Evolutionary conservation across 2,113 vertebrate genomes (phyloP).

Genomic region (Albula goreensis): DNA sequence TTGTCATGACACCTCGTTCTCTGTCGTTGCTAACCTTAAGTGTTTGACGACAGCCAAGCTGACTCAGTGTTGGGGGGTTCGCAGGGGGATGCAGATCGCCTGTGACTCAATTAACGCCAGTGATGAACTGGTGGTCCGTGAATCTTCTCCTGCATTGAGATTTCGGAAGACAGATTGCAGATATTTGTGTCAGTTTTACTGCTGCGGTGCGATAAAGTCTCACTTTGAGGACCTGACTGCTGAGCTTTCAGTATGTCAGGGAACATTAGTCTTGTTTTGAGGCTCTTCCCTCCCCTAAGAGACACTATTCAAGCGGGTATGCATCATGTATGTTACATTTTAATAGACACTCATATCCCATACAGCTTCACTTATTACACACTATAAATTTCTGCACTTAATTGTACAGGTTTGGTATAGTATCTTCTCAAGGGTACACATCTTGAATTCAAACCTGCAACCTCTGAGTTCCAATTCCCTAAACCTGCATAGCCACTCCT

Average conservation of each 20-base stretch:
- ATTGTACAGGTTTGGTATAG: conserved; percentile 14
- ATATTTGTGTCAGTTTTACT: neutral
- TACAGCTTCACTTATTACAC: too few species aligned
- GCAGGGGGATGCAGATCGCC: neutral
- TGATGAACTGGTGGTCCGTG: neutral
- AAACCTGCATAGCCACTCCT: neutral
- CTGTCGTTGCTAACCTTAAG: neutral
- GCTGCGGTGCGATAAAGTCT: neutral
- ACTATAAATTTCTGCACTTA: too few species aligned
- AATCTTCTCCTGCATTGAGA: neutral
- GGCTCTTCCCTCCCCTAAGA: conserved; percentile 44
- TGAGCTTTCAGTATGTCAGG: conserved; percentile 33
- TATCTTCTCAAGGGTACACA: too few species aligned
- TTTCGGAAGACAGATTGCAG: neutral
- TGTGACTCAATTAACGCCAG: neutral
- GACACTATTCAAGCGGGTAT: conserved; percentile 25
- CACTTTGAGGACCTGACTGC: neutral
- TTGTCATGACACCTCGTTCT: too few species aligned
- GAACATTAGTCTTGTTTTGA: conserved; percentile 38
- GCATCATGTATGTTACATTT: conserved; percentile 40
- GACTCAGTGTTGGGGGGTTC: neutral
- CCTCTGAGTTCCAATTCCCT: conserved; percentile 11
- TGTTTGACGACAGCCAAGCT: neutral
- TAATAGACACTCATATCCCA: too few species aligned
- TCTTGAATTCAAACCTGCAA: too few species aligned